Percentiles rank a stretch among this genome's conserved stretches.
phyloP scores from a whole-genome alignment of 2,797 vertebrate species.

The Toxotes lorentzi region DNA sequence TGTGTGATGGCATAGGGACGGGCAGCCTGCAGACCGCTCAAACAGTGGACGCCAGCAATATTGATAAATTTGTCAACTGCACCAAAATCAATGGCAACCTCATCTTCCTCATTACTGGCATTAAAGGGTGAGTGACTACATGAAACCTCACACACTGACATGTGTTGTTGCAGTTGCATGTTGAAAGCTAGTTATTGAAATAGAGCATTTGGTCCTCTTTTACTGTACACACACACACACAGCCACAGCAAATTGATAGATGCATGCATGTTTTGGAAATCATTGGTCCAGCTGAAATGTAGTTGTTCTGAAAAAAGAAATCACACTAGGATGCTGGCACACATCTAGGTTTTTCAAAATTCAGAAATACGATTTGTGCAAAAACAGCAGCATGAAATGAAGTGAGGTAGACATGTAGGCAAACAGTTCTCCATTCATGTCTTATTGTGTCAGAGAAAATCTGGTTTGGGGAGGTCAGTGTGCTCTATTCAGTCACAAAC shows the following conservation, averaged over 20 bases:
- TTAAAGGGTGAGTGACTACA: conserved; percentile 91
- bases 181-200: background rate
- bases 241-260: too few relatives aligned
- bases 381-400: background rate
- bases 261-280: background rate
- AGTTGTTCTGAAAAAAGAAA: background rate
- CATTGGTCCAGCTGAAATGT: too few relatives aligned
- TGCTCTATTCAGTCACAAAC: background rate
- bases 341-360: too few relatives aligned
- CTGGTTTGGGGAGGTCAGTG: conserved; percentile 16
- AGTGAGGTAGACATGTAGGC: background rate
- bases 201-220: background rate
- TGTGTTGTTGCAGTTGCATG: background rate
- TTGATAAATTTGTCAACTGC: conserved; percentile 96
- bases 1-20: conserved; percentile 96
- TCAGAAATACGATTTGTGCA: background rate
- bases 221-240: too few relatives aligned
- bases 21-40: conserved; percentile 92
- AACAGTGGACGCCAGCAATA: conserved; percentile 98
- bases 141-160: background rate
- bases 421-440: background rate
- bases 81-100: conserved; percentile 99
- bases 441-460: background rate
- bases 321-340: background rate
- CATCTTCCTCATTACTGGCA: conserved; percentile 97